Base-by-base conservation (phyloP, 2,113 vertebrate species). In the Dipodomys stephensi region DNA sequence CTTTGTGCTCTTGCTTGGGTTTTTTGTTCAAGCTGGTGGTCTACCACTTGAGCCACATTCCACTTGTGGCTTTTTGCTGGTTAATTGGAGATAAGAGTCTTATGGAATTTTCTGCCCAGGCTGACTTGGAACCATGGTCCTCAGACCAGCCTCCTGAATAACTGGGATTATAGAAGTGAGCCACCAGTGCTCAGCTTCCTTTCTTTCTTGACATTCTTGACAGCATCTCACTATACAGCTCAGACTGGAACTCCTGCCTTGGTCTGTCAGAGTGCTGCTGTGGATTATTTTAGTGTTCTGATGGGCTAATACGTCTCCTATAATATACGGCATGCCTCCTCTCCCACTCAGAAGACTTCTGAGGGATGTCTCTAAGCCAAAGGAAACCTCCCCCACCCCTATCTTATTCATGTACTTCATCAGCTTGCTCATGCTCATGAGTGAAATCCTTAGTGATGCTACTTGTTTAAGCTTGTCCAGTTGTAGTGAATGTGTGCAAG, bases 391-490 rank as follows among this genome's bases (percentile, higher is more conserved):
- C 39, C 10, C 7, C 62, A 3, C 23, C 30, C 22, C 2, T 49
- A 13, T 12, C 5, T 2, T n/a, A 19, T 71, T 64, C 64, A 30
- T 49, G 69, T 57, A 13, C 74, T 57, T 86, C 22, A 80, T 67
- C 35, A 49, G 32, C 62, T 57, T 81, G 69, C 22, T 73, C 39
- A 46, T 15, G 1, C 15, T 22, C 71, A 28, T 81, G 44, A 60
- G 49, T 16, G 27, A 60, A 35, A 65, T 6, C 57, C 53, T 10
- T 16, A 0, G 30, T 67, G 67, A 27, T 19, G 0, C 12, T 65
- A 16, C 9, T 0, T 0, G 12, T 67, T 68, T 25, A 18, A 28
- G 53, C 72, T 39, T 65, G 76, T 2, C n/a, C 39, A 25, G 62
- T 28, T 11, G 9, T 72, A 4, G 23, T 65, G 64, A 23, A 23